phyloP scores from a whole-genome alignment of 2,113 vertebrate species.

The Vulpes lagopus region DNA sequence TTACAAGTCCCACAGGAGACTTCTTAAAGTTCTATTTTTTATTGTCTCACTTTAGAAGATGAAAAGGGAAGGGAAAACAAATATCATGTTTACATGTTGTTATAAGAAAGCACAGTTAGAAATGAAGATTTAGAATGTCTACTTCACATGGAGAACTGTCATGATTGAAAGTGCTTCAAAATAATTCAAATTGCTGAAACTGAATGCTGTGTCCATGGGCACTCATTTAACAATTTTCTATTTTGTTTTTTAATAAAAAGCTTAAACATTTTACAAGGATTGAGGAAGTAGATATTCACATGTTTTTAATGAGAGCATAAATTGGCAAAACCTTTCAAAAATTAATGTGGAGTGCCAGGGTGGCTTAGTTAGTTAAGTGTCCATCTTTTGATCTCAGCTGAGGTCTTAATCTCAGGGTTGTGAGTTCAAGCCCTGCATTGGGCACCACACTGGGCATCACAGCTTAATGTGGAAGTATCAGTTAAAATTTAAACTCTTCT shows the following conservation, averaged over 20 bases:
- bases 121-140: neutral
- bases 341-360: neutral
- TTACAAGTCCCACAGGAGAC: neutral
- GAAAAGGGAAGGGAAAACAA: neutral
- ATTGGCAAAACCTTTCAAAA: neutral
- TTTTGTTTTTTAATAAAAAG: neutral
- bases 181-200: neutral
- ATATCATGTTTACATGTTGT: neutral
- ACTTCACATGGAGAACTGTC: neutral
- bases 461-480: neutral
- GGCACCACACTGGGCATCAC: too few relatives aligned
- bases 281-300: neutral
- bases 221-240: neutral
- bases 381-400: too few relatives aligned
- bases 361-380: too few relatives aligned
- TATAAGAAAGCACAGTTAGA: conserved; percentile 25
- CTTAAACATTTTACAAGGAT: neutral
- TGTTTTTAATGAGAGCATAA: neutral
- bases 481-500: neutral
- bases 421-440: neutral
- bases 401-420: too few relatives aligned
- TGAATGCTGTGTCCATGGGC: neutral
- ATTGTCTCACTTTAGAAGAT: neutral
- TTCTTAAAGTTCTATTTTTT: neutral
- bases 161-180: neutral